Base-by-base conservation (phyloP, 2,888 invertebrate genomes). In the Heliconius cydno region DNA sequence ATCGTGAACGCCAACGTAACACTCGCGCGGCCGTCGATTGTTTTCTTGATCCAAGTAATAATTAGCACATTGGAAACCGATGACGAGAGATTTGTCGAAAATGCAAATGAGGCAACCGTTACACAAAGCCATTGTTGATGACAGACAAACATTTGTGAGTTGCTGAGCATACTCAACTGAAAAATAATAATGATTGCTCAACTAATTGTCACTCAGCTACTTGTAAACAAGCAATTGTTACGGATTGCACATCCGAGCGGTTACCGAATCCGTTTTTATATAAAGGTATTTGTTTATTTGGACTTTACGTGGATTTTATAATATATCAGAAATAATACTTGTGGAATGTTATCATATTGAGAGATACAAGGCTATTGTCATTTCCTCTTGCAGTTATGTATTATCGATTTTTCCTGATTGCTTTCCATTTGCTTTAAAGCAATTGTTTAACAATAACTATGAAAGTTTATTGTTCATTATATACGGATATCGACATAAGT, bases 151-250 rank as follows among this genome's bases (percentile, higher is more conserved):
- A 85, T 84, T 86, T 79, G 88, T 86, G 88, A 89, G 87, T 87
- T 87, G 91, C 92, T 91, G 90, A 92, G 88, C 89, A 86, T 89
- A 81, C 89, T 86, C 85, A 88, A 89, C 86, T 88, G 86, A 88
- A 87, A 89, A 88, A 82, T 81, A 81, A 80, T 85, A 89, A 88
- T 88, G 89, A 91, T 94, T 94, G 91, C 94, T 86, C 88, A 93
- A 94, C 89, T 90, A 86, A 91, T 90, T 90, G 89, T 88, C 88
- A 87, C 86, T 86, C 84, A 83, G 86, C 6, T 34, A 34, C 87
- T 87, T 83, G 89, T 89, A 90, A 92, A 92, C 90, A 92, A 93
- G 93, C 93, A 92, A 92, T 90, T 87, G 87, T 79, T 84, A 83
- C 83, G 85, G 86, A 83, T 85, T 87, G 87, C 87, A 90, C 85